phyloP scores from a whole-genome alignment of 2,797 vertebrate genomes.

The Cossypha dichroa region DNA sequence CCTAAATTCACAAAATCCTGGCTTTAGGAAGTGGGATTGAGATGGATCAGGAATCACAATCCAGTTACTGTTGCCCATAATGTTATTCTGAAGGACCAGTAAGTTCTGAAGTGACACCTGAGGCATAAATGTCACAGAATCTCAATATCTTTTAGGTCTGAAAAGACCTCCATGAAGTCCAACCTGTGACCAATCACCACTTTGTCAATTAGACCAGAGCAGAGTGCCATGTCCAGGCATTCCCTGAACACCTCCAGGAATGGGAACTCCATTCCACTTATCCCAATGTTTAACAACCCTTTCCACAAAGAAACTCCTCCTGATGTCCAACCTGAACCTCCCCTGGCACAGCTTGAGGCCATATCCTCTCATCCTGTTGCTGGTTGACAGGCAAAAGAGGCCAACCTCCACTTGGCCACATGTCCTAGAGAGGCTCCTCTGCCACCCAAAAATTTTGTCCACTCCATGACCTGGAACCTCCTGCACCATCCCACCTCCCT shows the following conservation, averaged over 20 bases:
- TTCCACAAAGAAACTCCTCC: background rate
- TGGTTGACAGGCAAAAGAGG: background rate
- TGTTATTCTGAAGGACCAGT: background rate
- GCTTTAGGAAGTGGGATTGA: fast-evolving
- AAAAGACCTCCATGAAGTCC: background rate
- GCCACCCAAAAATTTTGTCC: background rate
- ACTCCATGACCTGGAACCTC: fast-evolving
- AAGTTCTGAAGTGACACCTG: background rate
- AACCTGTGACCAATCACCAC: fast-evolving
- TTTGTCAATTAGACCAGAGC: background rate
- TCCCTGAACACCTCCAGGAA: background rate
- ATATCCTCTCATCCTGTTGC: background rate
- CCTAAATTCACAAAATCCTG: background rate
- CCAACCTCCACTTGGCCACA: background rate
- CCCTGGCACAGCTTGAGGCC: background rate
- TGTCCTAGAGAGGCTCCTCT: background rate
- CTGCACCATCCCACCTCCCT: background rate
- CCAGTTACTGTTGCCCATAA: background rate
- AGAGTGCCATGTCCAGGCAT: fast-evolving
- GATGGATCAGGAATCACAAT: fast-evolving
- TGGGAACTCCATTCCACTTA: background rate
- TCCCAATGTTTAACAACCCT: background rate
- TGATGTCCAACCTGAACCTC: background rate
- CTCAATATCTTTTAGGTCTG: background rate
- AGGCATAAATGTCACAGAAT: background rate